Percentiles rank a stretch among this genome's conserved stretches.
Conservation (phyloP, 2,797 vertebrate species). For the Diglossa cyanea region DNA sequence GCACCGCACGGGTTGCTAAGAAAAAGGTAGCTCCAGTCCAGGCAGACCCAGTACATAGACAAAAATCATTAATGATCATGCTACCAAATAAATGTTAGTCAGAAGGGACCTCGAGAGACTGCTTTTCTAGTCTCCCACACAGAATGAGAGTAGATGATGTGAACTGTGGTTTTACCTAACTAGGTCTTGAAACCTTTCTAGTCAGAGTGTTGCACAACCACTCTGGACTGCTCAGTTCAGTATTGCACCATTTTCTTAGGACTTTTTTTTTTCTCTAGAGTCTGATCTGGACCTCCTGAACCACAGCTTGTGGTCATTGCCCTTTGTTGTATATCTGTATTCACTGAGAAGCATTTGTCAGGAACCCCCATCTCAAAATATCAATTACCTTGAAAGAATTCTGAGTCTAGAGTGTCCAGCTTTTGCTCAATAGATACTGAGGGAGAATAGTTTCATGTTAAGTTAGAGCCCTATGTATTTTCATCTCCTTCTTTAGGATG, state of each 20-base stretch:
- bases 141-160: neutral
- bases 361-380: neutral
- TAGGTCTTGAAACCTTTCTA: neutral
- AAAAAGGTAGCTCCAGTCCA: neutral
- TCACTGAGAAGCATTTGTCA: neutral
- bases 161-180: neutral
- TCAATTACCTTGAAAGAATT: neutral
- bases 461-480: neutral
- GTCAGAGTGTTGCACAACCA: rapidly evolving
- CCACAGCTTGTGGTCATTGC: neutral
- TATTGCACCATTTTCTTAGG: neutral
- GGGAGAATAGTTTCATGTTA: neutral
- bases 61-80: neutral
- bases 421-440: neutral
- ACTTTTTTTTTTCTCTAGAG: neutral
- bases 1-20: rapidly evolving
- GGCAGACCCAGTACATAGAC: rapidly evolving
- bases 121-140: neutral
- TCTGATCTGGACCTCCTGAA: neutral
- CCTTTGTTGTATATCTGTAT: neutral
- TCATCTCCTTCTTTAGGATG: neutral
- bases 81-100: neutral
- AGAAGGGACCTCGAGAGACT: neutral
- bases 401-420: neutral
- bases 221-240: neutral